Base-by-base conservation (phyloP, 1,140 invertebrate genomes). In the Eubasilissa regina region DNA sequence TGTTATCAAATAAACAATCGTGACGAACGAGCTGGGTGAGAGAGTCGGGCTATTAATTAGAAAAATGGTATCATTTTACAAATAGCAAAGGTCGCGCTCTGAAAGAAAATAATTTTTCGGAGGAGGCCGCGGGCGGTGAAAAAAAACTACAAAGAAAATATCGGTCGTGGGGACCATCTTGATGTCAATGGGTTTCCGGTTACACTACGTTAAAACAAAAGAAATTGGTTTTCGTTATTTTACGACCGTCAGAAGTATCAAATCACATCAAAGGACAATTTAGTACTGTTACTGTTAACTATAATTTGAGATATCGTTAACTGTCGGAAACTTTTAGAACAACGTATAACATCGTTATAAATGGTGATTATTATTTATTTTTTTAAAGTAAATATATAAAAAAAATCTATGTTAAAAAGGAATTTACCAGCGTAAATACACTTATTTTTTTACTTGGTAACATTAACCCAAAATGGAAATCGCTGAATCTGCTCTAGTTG, bases 161-260 rank as follows among this genome's bases (percentile, higher is more conserved):
- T 12, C 11, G 9, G 55, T 3, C 1, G 13, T n/a, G 17, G 19
- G 8, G 17, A 21, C 12, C 58, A 62, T 62, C 19, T 62, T 62
- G 58, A 19, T 51, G 53, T 73, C 70, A 48, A 21, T 12, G 13
- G 3, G 70, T 51, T 55, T 73, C 70, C 47, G 51, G 70, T 73
- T 73, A 11, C 70, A 73, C 47, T 73, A 47, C n/a, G 70, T 55
- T 73, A n/a, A 73, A 51, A 73, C 70, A 73, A 73, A 53, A 47
- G 19, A 53, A 73, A 73, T 73, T 73, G 7, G 1, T 47, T 55
- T 73, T 55, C 47, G 47, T 53, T 73, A 53, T 51, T 53, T 73
- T 15, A 55, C 45, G 48, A 17, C 48, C 10, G 15, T 10, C 70
- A 25, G 15, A n/a, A 21, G 17, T 25, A 53, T 68, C 64, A 43